phyloP scores from a whole-genome alignment of 2,113 vertebrate species.

The Terrapene triunguis region DNA sequence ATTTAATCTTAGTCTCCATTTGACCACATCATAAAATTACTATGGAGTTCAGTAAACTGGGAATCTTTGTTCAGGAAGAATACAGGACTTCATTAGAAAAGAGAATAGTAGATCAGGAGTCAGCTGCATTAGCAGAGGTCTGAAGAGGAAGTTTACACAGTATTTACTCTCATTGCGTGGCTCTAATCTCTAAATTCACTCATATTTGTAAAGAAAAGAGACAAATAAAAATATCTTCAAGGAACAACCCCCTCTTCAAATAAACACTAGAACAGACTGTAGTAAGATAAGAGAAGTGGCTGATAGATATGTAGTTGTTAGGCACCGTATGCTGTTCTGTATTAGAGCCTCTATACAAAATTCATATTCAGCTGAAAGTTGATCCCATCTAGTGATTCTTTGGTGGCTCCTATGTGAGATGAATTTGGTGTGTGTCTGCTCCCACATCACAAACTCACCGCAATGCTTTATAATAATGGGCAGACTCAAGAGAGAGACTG shows the following conservation, averaged over 20 bases:
- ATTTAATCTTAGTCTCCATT: neutral
- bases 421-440: neutral
- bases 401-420: neutral
- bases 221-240: neutral
- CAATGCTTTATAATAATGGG: neutral
- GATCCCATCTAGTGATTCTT: neutral
- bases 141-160: neutral
- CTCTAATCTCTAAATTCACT: accelerated
- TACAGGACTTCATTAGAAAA: neutral
- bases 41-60: neutral
- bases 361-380: neutral
- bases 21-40: neutral
- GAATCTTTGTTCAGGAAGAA: neutral
- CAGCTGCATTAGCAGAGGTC: neutral
- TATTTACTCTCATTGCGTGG: neutral
- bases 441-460: neutral
- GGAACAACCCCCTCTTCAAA: neutral
- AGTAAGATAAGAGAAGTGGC: neutral
- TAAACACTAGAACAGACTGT: neutral
- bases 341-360: neutral
- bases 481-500: neutral
- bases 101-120: accelerated
- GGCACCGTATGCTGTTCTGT: neutral
- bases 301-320: neutral
- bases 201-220: neutral